phyloP scores from a whole-genome alignment of 2,888 invertebrate genomes.

The Limnephilus auricula region DNA sequence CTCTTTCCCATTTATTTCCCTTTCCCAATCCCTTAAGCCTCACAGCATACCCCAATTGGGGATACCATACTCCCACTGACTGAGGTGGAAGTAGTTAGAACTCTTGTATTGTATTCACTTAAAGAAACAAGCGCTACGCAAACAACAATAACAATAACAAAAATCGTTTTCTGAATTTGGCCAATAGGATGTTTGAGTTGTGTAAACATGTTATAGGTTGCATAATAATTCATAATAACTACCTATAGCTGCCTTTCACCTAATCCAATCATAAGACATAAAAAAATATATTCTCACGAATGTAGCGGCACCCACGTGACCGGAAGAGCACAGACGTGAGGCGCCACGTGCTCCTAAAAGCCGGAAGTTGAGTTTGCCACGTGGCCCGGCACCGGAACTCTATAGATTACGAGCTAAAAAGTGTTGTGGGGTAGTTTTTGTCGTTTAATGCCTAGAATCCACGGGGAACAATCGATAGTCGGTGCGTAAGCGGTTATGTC shows the following conservation, averaged over 20 bases:
- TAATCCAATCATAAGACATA: neutral
- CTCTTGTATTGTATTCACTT: neutral
- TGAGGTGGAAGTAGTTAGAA: too few relatives aligned
- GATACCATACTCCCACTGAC: too few relatives aligned
- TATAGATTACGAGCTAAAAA: conserved; percentile 55
- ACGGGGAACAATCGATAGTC: neutral
- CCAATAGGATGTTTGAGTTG: neutral
- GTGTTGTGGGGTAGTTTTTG: conserved; percentile 41
- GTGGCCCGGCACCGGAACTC: conserved; percentile 62
- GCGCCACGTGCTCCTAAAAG: conserved; percentile 64
- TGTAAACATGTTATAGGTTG: neutral
- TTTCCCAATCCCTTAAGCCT: neutral
- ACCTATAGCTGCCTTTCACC: neutral
- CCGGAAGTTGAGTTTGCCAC: conserved; percentile 64
- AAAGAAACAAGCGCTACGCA: too few relatives aligned
- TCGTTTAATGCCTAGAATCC: neutral
- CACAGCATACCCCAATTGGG: neutral
- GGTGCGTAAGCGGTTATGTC: neutral
- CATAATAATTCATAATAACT: neutral
- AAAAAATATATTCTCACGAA: conserved; percentile 25
- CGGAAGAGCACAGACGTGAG: conserved; percentile 62
- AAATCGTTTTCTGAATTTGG: neutral
- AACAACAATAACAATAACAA: too few relatives aligned
- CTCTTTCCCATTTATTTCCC: neutral
- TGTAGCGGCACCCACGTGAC: conserved; percentile 59